phyloP scores from a whole-genome alignment of 2,888 invertebrate species.

The Cephus nigrinus region DNA sequence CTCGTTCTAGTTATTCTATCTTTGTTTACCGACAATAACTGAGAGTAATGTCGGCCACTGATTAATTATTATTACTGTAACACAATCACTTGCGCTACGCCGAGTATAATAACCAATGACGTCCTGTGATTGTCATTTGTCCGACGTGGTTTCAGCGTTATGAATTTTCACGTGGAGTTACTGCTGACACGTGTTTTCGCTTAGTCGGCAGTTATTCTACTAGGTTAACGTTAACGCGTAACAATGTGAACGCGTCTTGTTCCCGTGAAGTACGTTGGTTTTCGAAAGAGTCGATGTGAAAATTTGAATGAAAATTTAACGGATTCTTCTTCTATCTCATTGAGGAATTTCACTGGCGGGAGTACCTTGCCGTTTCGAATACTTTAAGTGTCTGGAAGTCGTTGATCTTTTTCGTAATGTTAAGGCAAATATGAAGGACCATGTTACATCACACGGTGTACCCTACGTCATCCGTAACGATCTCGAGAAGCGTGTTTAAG shows the following conservation, averaged over 20 bases:
- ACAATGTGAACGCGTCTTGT: neutral
- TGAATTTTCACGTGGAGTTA: too few relatives aligned
- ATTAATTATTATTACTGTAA: too few relatives aligned
- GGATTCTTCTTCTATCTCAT: neutral
- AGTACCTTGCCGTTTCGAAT: neutral
- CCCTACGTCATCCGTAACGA: neutral
- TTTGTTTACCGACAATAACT: too few relatives aligned
- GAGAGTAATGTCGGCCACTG: too few relatives aligned
- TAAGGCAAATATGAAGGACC: slow-evolving; percentile 2
- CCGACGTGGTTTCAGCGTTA: too few relatives aligned
- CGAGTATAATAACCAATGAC: too few relatives aligned
- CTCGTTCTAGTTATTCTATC: too few relatives aligned
- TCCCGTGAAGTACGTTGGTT: neutral
- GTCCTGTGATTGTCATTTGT: too few relatives aligned
- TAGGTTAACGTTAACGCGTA: neutral
- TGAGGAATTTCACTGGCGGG: too few relatives aligned
- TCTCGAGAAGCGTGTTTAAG: neutral
- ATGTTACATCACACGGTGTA: slow-evolving; percentile 12
- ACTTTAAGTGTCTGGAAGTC: neutral
- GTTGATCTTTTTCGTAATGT: neutral
- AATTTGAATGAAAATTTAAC: neutral
- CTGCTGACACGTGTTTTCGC: too few relatives aligned
- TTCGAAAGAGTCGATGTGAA: neutral
- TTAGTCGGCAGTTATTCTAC: neutral
- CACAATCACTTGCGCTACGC: too few relatives aligned